Base-by-base conservation (phyloP, 92 coral and sea anemone genomes). In the Epizoanthus ramosus region DNA sequence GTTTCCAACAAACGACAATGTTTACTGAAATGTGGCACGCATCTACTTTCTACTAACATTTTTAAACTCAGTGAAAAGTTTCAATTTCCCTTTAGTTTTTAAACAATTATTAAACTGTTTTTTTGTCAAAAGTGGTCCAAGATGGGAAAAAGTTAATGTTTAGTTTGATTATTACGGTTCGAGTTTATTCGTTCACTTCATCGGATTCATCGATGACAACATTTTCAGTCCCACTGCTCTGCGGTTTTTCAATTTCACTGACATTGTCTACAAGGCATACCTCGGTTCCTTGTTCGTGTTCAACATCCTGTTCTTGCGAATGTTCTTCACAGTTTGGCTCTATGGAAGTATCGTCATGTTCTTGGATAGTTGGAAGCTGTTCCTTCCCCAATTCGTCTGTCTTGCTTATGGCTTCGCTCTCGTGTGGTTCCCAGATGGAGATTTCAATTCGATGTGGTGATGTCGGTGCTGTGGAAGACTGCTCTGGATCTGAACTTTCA, bases 401-500 rank as follows among this genome's bases (percentile, higher is more conserved):
- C 50, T 33, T 41, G 33, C 24, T 14, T 15, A 22, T 13, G 3
- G 8, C 3, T 4, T 24, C 72, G 17, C 72, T 33, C 43, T 24
- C 70, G n/a, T 67, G 41, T 33, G 72, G 50, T 33, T 67, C 72
- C 72, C 72, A 67, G 13, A 67, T 10, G 5, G 72, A 67, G 43
- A 67, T 67, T 67, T 67, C 72, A 67, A 67, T 14, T 67, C 22
- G 72, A 35, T 67, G 72, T 50, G 54, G 54, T 12, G 54, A 50
- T 67, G 70, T 65, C 16, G 70, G 17, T 28, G 70, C 19, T 28
- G 70, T 28, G 70, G 43, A 24, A 10, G 17, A 6, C 47, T 35
- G 8, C 15, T 18, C 10, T 18, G 71, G 28, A 8, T 25, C 28
- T 3, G 19, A 66, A 14, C 9, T 4, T 3, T 25, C 70, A 16